These are phyloP conservation scores for Odontocolon sp. DNA, from an alignment of 2,888 invertebrate species.

Conservation along the genomic window DNA sequence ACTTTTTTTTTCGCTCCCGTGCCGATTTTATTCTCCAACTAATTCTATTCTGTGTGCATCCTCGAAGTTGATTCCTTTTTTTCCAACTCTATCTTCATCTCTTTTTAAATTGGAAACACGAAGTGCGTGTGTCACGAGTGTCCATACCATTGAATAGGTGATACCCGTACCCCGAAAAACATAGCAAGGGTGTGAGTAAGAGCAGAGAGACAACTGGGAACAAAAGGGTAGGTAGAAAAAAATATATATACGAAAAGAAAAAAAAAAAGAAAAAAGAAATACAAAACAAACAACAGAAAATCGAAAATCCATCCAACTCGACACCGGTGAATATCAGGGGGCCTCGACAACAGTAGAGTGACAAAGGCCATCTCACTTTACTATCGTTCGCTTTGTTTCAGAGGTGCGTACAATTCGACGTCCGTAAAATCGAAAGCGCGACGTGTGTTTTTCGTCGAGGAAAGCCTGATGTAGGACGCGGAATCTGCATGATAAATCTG, in stretches of 20 bases:
- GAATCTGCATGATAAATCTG: no score
- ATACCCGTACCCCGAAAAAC: background rate
- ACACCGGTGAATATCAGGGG: background rate
- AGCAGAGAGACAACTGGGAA: slow-evolving; percentile 1
- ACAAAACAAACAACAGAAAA: slow-evolving; percentile 14
- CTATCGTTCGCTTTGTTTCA: slow-evolving; percentile 11
- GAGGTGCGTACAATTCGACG: slow-evolving; percentile 30
- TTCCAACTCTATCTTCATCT: slow-evolving; percentile 6
- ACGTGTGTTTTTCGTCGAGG: slow-evolving; percentile 38
- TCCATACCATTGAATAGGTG: background rate
- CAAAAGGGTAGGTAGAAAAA: slow-evolving; percentile 8
- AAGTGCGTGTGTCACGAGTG: background rate
- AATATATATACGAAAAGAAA: background rate
- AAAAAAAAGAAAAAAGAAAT: background rate
- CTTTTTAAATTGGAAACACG: slow-evolving; percentile 33
- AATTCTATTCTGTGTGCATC: slow-evolving; percentile 4
- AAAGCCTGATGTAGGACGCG: background rate
- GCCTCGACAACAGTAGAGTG: background rate
- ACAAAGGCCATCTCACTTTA: no score
- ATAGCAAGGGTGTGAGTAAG: background rate
- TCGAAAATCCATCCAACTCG: background rate
- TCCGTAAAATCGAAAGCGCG: slow-evolving; percentile 69
- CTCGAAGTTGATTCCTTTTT: slow-evolving; percentile 15
- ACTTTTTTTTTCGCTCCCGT: slow-evolving; percentile 5
- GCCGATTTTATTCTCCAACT: slow-evolving; percentile 38